Conservation (phyloP, 2,888 invertebrate genomes). For the Drosophila limbata region DNA sequence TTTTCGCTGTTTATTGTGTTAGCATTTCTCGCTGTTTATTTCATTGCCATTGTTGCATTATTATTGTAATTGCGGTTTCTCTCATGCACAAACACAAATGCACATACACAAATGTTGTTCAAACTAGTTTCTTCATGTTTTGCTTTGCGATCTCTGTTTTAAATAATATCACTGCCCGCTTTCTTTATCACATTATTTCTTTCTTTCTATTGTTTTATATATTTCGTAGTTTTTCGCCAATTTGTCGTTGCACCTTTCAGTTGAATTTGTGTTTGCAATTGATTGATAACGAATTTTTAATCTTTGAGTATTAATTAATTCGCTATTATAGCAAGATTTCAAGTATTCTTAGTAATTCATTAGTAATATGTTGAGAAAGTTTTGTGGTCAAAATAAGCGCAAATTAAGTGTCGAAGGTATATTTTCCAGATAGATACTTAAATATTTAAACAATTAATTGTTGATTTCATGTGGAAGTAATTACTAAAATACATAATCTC, state of each 20-base stretch:
- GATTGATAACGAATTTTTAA: slow-evolving; percentile 26
- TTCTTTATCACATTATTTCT: slow-evolving; percentile 34
- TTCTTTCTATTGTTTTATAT: slow-evolving; percentile 16
- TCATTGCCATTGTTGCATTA: slow-evolving; percentile 63
- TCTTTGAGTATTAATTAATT: slow-evolving; percentile 18
- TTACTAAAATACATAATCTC: slow-evolving; percentile 9
- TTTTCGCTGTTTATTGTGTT: slow-evolving; percentile 39
- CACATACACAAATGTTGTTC: slow-evolving; percentile 55
- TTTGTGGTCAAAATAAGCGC: slow-evolving; percentile 41
- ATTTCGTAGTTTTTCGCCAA: slow-evolving; percentile 27
- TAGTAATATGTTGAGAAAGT: slow-evolving; percentile 33
- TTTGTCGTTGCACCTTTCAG: slow-evolving; percentile 27
- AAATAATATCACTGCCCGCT: slow-evolving; percentile 28
- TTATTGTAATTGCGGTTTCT: slow-evolving; percentile 34
- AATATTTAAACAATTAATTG: slow-evolving; percentile 3
- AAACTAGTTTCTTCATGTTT: slow-evolving; percentile 76
- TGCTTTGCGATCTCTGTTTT: slow-evolving; percentile 52
- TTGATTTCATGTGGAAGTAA: slow-evolving; percentile 4
- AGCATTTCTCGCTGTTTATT: slow-evolving; percentile 46
- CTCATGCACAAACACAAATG: background rate
- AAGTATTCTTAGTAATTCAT: background rate
- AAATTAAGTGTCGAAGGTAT: slow-evolving; percentile 68
- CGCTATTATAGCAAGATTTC: background rate
- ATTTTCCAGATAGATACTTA: slow-evolving; percentile 4
- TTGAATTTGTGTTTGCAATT: slow-evolving; percentile 35